phyloP scores from a whole-genome alignment of 1,140 invertebrate genomes.

The Platorchestia sp. region DNA sequence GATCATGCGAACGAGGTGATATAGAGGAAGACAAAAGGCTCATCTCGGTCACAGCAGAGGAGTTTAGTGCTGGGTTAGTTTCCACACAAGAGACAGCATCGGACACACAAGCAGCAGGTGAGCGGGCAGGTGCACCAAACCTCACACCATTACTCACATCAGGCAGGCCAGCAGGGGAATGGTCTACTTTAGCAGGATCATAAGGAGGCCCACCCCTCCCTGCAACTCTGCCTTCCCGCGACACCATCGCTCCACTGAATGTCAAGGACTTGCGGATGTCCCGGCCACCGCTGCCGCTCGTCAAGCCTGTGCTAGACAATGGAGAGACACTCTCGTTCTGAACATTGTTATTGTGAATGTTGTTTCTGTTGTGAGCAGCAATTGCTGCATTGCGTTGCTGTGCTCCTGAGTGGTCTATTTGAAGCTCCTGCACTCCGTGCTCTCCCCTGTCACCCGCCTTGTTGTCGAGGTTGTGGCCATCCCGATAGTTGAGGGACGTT shows the following conservation, averaged over 20 bases:
- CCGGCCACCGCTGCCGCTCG: not conserved
- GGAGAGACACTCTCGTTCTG: not conserved
- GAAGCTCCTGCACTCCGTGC: not conserved
- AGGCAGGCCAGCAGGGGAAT: not conserved
- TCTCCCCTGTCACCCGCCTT: not conserved
- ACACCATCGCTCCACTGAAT: conserved; percentile 49
- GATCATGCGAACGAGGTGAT: not conserved
- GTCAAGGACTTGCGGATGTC: conserved; percentile 58
- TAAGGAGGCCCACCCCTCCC: not conserved
- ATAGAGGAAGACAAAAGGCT: conserved; percentile 18
- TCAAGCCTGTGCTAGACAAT: not conserved
- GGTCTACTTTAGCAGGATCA: conserved; percentile 6
- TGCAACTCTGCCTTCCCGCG: not conserved
- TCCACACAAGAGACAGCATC: not conserved
- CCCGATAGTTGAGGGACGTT: conserved; percentile 19
- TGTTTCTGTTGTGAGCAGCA: not conserved
- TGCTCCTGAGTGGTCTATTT: not conserved
- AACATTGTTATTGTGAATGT: not conserved
- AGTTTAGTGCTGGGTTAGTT: conserved; percentile 28
- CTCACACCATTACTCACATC: conserved; percentile 15
- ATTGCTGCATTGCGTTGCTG: not conserved
- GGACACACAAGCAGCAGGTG: not conserved
- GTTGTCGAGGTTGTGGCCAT: not conserved
- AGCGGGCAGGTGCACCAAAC: not conserved
- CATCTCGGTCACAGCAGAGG: conserved; percentile 2